phyloP scores from a whole-genome alignment of 2,113 vertebrate species.

The Ageneiosus marmoratus region DNA sequence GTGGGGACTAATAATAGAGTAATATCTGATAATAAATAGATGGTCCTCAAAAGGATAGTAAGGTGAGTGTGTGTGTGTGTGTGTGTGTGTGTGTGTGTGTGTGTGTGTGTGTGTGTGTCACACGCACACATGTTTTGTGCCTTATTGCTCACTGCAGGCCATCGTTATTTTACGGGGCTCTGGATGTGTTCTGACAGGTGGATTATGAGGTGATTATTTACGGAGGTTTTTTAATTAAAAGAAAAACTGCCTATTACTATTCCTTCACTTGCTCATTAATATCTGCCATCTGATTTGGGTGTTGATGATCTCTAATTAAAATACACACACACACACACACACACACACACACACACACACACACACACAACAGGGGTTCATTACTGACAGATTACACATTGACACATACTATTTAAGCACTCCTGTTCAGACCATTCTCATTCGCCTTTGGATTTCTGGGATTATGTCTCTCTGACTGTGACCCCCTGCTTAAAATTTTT shows the following conservation, averaged over 20 bases:
- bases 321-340: slow-evolving; percentile 34
- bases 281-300: slow-evolving; percentile 67
- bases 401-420: no score
- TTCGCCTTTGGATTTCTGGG: no score
- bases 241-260: slow-evolving; percentile 79
- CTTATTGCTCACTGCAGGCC: slow-evolving; percentile 39
- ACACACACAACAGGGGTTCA: no score
- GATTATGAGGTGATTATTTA: slow-evolving; percentile 80
- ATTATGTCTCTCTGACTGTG: no score
- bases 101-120: slow-evolving; percentile 4
- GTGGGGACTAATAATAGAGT: no score
- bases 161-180: slow-evolving; percentile 67
- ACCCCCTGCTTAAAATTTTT: no score
- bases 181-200: slow-evolving; percentile 75
- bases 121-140: background rate
- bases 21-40: background rate
- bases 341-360: background rate
- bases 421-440: no score
- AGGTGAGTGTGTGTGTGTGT: background rate
- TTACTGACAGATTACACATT: no score
- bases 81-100: background rate
- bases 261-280: slow-evolving; percentile 75
- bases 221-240: slow-evolving; percentile 79
- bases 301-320: slow-evolving; percentile 72
- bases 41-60: background rate